These are phyloP conservation scores for Cosmia trapezina DNA, from an alignment of 2,888 invertebrate genomes.

Conservation along the genomic window DNA sequence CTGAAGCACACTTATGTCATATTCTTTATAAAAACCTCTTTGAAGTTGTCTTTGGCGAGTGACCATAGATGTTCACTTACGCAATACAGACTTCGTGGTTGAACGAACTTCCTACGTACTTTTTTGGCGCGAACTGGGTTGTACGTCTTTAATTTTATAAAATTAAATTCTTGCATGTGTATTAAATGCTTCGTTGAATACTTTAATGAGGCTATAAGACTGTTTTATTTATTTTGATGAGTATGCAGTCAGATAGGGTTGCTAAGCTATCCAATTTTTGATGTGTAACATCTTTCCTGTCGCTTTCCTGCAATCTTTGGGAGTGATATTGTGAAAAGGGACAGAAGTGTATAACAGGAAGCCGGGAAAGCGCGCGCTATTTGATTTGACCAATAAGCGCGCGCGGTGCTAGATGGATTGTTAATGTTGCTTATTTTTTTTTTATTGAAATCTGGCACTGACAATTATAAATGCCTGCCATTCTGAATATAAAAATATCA, in stretches of 20 bases:
- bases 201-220: slow-evolving; percentile 30
- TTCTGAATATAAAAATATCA: not conserved
- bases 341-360: no score
- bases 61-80: slow-evolving; percentile 47
- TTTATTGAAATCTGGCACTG: not conserved
- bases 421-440: no score
- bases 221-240: slow-evolving; percentile 20
- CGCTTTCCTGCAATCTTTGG: no score
- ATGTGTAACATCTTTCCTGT: no score
- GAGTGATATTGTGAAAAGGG: no score
- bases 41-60: slow-evolving; percentile 38
- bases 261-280: not conserved
- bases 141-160: slow-evolving; percentile 39
- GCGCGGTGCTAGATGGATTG: no score
- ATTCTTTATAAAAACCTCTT: slow-evolving; percentile 13
- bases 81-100: slow-evolving; percentile 57
- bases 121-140: slow-evolving; percentile 45
- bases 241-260: not conserved
- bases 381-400: no score
- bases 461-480: not conserved
- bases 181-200: slow-evolving; percentile 36
- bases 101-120: slow-evolving; percentile 60
- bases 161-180: slow-evolving; percentile 29
- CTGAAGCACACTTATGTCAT: slow-evolving; percentile 28
- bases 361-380: no score